Evolutionary conservation across 2,888 invertebrate species (phyloP), one percentile per base, ranked within the genome.

Genomic region (Orthosia gothica): DNA sequence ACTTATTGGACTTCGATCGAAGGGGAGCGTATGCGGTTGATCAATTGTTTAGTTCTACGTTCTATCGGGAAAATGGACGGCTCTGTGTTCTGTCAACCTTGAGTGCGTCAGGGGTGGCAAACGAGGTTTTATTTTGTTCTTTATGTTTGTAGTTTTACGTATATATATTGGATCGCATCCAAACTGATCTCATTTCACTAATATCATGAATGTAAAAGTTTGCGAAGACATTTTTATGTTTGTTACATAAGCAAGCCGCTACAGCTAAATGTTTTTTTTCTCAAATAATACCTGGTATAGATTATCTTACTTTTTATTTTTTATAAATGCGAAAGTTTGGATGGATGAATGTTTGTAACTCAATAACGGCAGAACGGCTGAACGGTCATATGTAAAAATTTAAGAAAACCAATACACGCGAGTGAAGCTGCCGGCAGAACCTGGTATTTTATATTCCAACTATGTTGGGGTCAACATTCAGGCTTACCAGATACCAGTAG

Each of bases 11-110:
- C 57, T 80, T 78, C 69, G 66, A 81, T 79, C 77, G 59, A 72
- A 82, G 73, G 79, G 80, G 65, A 72, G 70, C 70, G 79, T 65
- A 63, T 77, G 86, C 71, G 84, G 78, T 79, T 87, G 84, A 88
- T 88, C 85, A 87, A 85, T 87, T 85, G 82, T 85, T 84, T 79
- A 83, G 82, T 70, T 78, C 69, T 58, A 68, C 67, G 75, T 71
- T 76, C 78, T 70, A 74, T 40, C 55, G 70, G 65, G 76, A 71
- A 81, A 85, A 87, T 70, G 77, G 73, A 76, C 66, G 82, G 57
- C 61, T 47, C 57, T 47, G 59, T 67, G 66, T 68, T 70, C n/a
- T n/a, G 70, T 68, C 81, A 81, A 84, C 81, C 67, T 75, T 84
- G 81, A 70, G 76, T 75, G 63, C 65, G 74, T 79, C 47, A 75